These are phyloP conservation scores for Sturmia bella DNA, from an alignment of 2,888 invertebrate genomes.

Conservation along the genomic window DNA sequence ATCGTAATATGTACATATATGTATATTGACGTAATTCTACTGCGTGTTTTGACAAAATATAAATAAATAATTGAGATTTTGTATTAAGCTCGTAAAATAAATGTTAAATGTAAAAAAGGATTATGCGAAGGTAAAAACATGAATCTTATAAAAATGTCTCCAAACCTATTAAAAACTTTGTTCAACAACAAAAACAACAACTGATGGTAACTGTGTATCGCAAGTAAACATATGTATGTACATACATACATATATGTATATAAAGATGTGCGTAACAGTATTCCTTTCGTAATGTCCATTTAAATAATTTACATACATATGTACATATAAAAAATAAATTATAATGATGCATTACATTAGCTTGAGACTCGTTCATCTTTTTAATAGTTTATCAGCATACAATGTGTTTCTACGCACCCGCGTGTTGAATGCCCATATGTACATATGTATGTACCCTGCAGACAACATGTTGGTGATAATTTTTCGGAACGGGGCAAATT, in stretches of 20 bases:
- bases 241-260: not conserved
- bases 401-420: no score
- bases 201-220: constrained; percentile 25
- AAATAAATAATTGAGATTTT: no score
- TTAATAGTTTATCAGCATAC: no score
- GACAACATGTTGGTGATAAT: no score
- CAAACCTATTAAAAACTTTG: not conserved
- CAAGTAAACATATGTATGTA: constrained; percentile 11
- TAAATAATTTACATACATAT: no score
- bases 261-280: not conserved
- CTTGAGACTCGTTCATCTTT: no score
- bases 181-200: constrained; percentile 20
- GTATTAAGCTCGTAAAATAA: constrained; percentile 7
- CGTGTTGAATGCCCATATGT: no score
- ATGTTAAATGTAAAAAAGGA: constrained; percentile 61
- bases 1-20: constrained; percentile 28
- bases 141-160: constrained; percentile 5
- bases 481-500: no score
- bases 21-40: constrained; percentile 35
- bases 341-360: no score
- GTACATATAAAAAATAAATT: no score
- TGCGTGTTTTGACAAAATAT: constrained; percentile 17
- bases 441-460: no score
- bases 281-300: not conserved
- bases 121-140: constrained; percentile 76